phyloP scores from a whole-genome alignment of 2,797 vertebrate species.

The Sebastolobus alascanus region DNA sequence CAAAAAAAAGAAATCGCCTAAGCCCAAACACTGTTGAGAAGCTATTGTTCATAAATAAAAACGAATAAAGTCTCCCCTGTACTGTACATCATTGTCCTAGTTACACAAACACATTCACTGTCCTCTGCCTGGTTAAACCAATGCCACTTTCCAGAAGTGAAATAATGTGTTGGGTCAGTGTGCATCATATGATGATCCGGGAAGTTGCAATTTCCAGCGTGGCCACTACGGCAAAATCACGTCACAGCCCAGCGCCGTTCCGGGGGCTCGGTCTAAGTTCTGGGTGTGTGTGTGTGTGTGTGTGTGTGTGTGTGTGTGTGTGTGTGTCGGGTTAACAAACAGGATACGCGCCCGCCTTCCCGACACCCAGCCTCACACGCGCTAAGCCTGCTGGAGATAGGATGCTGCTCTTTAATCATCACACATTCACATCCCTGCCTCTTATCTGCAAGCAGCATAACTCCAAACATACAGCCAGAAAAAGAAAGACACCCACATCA shows the following conservation, averaged over 20 bases:
- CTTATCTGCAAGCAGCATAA: slow-evolving; percentile 65
- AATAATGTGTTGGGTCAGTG: background rate
- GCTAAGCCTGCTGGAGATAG: slow-evolving; percentile 58
- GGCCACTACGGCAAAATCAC: background rate
- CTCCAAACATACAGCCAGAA: slow-evolving; percentile 54
- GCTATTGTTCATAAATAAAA: too few species aligned
- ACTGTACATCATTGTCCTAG: too few species aligned
- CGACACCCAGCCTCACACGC: slow-evolving; percentile 40
- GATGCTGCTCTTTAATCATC: slow-evolving; percentile 78
- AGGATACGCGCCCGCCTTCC: slow-evolving; percentile 7
- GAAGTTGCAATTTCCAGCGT: background rate
- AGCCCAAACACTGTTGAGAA: too few species aligned
- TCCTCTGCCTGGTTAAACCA: too few species aligned
- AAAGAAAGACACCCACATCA: slow-evolving; percentile 58
- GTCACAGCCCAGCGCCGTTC: background rate
- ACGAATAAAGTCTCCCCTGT: too few species aligned
- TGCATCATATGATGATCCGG: background rate
- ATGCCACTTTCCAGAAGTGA: too few species aligned
- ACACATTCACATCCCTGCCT: slow-evolving; percentile 76
- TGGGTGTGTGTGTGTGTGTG: background rate
- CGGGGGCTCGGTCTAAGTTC: background rate
- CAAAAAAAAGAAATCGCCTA: too few species aligned
- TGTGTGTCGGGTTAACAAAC: slow-evolving; percentile 14
- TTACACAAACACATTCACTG: too few species aligned
- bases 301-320: slow-evolving; percentile 1